Evolutionary conservation across 2,888 invertebrate species (phyloP).

Genomic region (Eristalis arbustorum): DNA sequence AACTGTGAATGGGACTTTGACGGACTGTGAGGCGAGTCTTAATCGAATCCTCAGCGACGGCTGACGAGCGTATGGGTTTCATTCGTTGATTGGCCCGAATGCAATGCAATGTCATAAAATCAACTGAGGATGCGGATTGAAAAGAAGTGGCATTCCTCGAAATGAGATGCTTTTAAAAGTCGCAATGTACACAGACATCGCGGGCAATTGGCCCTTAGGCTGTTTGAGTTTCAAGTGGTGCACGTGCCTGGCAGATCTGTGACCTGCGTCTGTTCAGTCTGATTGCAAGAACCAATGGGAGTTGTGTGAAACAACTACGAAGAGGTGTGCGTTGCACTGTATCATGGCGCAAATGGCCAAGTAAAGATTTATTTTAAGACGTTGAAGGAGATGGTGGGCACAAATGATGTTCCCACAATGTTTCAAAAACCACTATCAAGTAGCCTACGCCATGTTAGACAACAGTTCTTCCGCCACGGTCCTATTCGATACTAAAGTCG

Average conservation of each 20-base stretch:
- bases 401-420: too few relatives aligned
- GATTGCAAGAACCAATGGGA: neutral
- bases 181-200: neutral
- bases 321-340: too few relatives aligned
- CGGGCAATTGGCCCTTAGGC: neutral
- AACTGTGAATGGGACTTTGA: neutral
- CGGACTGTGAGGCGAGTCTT: neutral
- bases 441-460: too few relatives aligned
- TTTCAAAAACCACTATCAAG: too few relatives aligned
- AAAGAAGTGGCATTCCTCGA: too few relatives aligned
- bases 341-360: too few relatives aligned
- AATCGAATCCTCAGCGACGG: neutral
- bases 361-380: too few relatives aligned
- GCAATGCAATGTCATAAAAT: too few relatives aligned
- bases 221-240: neutral
- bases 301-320: neutral
- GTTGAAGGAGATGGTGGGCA: too few relatives aligned
- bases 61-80: neutral
- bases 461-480: too few relatives aligned
- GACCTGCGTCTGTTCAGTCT: neutral
- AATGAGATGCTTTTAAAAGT: neutral
- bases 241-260: neutral
- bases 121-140: too few relatives aligned
- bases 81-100: neutral
- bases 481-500: too few relatives aligned